Base-by-base conservation (phyloP, 2,888 invertebrate species). In the Beris chalybata region DNA sequence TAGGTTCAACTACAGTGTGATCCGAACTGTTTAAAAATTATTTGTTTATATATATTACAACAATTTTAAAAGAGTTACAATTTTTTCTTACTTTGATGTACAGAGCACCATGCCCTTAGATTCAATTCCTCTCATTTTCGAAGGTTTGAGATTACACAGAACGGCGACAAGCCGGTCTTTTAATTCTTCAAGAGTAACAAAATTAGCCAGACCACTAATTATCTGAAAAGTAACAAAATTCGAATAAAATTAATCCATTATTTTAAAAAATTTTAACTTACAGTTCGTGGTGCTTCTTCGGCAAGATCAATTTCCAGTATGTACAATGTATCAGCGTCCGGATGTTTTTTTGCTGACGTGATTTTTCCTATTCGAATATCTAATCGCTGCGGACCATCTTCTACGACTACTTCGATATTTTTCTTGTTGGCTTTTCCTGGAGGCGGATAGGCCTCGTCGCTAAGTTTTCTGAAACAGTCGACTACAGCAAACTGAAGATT, bases 101-200 rank as follows among this genome's bases (percentile, higher is more conserved):
- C 95, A 96, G 56, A 97, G 83, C 45, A 97, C 92, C 95, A 97
- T 96, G 69, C 95, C 97, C 77, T 90, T 89, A 0, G 96, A 96
- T 73, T 91, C 88, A 32, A 97, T 83, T 58, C 97, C 96, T 71
- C 97, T 85, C 89, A 98, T 93, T 84, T 97, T 98, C 12, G 95
- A 95, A 45, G 98, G 90, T 82, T 99, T 99, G 58, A 99, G 85
- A 81, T 99, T 99, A 74, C 96, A 96, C 58, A 99, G 82, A 4
- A 98, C 93, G 4, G 98, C 91, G 5, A 97, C 97, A 80, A 92
- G 83, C 67, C 95, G 86, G 74, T 95, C 86, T 75, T 90, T 85
- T 90, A 98, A 92, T 81, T 96, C 89, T 75, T 96, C 94, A 63
- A 94, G 83, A 11, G 95, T 89, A 15, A 97, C 90, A 82, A 87